phyloP scores from a whole-genome alignment of 2,888 invertebrate species.

The Ariolimax columbianus region DNA sequence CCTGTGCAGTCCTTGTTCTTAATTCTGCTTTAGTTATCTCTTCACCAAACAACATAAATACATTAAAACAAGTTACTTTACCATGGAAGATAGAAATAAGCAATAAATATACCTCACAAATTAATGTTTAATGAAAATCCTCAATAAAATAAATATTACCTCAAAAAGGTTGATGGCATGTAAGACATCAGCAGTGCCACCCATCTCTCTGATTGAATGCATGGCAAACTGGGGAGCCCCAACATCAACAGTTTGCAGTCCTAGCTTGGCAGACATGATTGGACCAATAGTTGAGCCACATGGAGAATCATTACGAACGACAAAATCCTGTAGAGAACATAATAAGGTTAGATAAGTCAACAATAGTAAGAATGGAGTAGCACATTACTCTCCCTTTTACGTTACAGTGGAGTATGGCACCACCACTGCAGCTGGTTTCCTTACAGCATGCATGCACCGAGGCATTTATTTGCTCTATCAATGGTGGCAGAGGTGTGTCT shows the following conservation, averaged over 20 bases:
- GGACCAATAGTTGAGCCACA: conserved; percentile 82
- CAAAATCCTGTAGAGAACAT: conserved; percentile 77
- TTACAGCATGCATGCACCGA: no score
- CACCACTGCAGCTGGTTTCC: no score
- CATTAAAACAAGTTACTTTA: no score
- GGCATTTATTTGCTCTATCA: no score
- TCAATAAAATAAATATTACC: conserved; percentile 62
- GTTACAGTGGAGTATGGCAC: no score
- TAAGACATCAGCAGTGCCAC: conserved; percentile 78
- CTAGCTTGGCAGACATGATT: conserved; percentile 80
- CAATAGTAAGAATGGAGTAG: background rate
- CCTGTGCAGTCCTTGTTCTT: no score
- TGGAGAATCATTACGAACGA: conserved; percentile 80
- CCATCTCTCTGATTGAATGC: conserved; percentile 81
- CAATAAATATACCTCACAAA: background rate
- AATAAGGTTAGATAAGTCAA: background rate
- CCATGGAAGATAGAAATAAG: background rate
- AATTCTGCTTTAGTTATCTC: no score
- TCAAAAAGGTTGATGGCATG: conserved; percentile 78
- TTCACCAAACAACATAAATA: no score
- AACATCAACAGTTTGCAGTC: conserved; percentile 80
- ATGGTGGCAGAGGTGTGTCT: no score
- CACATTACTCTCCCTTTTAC: no score
- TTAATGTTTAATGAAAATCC: no score
- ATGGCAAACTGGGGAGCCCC: conserved; percentile 81